phyloP scores from a whole-genome alignment of 2,113 vertebrate species.

The Nannospalax galili region DNA sequence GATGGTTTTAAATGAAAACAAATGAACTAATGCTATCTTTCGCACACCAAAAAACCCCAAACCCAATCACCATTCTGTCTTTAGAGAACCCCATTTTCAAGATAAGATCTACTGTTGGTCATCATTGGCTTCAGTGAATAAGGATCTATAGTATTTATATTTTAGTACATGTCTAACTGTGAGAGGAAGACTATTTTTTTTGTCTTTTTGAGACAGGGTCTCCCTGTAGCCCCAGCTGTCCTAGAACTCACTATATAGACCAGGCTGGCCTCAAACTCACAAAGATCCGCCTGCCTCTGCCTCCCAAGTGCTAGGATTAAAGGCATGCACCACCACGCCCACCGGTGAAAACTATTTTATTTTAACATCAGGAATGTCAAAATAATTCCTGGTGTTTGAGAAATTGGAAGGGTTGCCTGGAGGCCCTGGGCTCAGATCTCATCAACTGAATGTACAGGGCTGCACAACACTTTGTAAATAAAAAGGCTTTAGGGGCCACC shows the following conservation, averaged over 20 bases:
- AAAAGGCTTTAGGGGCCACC: background rate
- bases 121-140: background rate
- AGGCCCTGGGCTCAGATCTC: background rate
- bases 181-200: conserved; percentile 32
- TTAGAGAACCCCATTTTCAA: background rate
- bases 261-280: no score
- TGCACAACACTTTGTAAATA: background rate
- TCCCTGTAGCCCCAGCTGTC: no score
- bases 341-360: no score
- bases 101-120: background rate
- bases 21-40: background rate
- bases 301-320: no score
- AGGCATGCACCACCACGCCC: no score
- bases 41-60: background rate
- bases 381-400: background rate
- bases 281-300: no score
- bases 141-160: background rate
- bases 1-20: conserved; percentile 12
- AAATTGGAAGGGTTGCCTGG: background rate
- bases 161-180: conserved; percentile 1
- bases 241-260: no score
- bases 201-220: no score
- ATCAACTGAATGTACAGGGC: background rate
- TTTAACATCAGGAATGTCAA: background rate
- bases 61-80: background rate